Conservation (phyloP, 1,140 invertebrate species). For the Trichonephila inaurata region DNA sequence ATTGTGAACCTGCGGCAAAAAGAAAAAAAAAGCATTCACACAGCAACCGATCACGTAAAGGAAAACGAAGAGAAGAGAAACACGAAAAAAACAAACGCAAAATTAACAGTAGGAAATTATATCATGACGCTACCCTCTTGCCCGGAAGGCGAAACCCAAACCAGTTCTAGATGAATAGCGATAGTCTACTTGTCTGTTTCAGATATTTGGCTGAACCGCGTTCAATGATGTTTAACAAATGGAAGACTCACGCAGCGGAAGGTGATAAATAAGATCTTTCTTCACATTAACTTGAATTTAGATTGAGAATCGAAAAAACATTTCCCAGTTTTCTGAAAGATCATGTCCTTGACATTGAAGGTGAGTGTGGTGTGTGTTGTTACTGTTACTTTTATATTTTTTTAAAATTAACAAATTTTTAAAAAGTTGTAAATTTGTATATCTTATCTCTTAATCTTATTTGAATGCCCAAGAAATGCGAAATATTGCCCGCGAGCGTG, state of each 20-base stretch:
- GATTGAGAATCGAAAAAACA: background rate
- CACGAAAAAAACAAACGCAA: background rate
- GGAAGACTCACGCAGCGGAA: background rate
- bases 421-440: no score
- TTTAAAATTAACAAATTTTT: background rate
- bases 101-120: background rate
- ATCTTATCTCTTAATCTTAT: no score
- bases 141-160: background rate
- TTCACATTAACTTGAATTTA: background rate
- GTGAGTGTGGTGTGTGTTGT: background rate
- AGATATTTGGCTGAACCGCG: background rate
- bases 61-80: background rate
- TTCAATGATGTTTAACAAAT: conserved; percentile 3
- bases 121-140: conserved; percentile 17
- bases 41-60: background rate
- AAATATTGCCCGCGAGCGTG: no score
- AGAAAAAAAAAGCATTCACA: background rate
- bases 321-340: background rate
- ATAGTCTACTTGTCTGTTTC: conserved; percentile 27
- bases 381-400: background rate
- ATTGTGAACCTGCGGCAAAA: background rate
- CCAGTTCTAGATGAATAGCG: conserved; percentile 8
- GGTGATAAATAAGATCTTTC: background rate
- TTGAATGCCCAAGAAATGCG: no score
- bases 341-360: background rate